Base-by-base conservation (phyloP, 2,113 vertebrate genomes). In the Rhinogobius similis region DNA sequence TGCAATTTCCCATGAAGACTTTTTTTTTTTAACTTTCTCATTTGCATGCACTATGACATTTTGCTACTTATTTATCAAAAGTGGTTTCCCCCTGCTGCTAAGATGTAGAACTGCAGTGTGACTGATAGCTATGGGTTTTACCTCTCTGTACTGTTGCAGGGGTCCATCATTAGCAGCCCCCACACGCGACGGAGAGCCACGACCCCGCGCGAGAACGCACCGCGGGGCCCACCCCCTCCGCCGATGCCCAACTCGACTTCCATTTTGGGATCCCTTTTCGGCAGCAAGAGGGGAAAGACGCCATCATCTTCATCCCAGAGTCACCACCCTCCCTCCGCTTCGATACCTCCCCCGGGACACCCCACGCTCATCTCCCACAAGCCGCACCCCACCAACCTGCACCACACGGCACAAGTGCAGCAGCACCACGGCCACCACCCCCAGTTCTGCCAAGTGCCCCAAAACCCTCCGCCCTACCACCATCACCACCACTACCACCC, bases 121-220 rank as follows among this genome's bases (percentile, higher is more conserved):
- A 90, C 55, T n/a, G 63, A 55, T 14, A 26, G 63, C 44, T 10
- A 26, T 55, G 70, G 78, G 73, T 79, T 76, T 88, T 80, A 59
- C 84, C 68, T 85, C 77, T 68, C 63, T 72, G 73, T 82, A 77
- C 62, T 55, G 75, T 94, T 94, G 87, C 95, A 99, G 98, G 98
- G 95, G 91, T 98, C 96, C 96, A 97, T 95, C 97, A 98, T 98
- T 98, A 99, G 94, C 96, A 96, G 96, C 82, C 96, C 95, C 81
- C 96, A 97, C 92, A 95, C 93, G 81, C 94, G 93, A 88, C 94
- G 94, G 89, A 96, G 96, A 95, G 93, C 94, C 84, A 88, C 94
- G 86, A 93, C 95, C 72, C 94, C 94, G 83, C 94, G 91, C 68
- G 96, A 98, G 82, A 94, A 94, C 84, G 90, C 94, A 58, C 89